Evolutionary conservation across 2,113 vertebrate species (phyloP).

Genomic region (Gymnocephalus cernua): DNA sequence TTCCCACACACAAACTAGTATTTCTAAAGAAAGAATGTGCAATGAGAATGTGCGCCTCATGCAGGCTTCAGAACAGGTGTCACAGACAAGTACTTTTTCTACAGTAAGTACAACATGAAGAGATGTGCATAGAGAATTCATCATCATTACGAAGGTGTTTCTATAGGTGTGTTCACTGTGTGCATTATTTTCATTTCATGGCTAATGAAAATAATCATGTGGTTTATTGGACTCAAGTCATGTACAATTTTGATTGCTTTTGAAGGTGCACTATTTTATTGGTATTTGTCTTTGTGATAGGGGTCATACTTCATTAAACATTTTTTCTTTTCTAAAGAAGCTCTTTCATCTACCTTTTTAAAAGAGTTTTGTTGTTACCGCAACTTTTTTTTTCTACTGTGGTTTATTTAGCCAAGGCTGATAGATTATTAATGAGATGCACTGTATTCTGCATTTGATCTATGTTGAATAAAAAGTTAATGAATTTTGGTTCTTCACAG

Average conservation of each 20-base stretch:
- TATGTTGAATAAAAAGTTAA: constrained; percentile 11
- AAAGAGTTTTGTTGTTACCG: neutral
- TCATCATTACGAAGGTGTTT: constrained; percentile 5
- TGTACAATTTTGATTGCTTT: neutral
- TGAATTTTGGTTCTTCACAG: constrained; percentile 70
- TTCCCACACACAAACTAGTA: too few relatives aligned
- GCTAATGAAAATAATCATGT: neutral
- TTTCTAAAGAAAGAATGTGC: too few relatives aligned
- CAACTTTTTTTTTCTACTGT: neutral
- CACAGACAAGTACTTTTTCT: neutral
- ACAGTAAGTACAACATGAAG: neutral
- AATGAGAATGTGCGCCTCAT: too few relatives aligned
- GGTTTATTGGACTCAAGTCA: neutral
- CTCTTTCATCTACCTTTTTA: neutral
- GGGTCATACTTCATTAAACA: neutral
- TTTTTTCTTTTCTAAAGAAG: neutral
- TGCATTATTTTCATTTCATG: neutral
- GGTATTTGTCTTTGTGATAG: neutral
- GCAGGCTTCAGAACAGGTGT: too few relatives aligned
- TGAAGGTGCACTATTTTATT: neutral
- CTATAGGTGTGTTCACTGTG: neutral
- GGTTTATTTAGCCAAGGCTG: neutral
- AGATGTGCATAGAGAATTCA: constrained; percentile 5
- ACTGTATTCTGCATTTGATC: constrained; percentile 2
- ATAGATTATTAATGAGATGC: neutral